phyloP scores from a whole-genome alignment of 2,797 vertebrate genomes.

The Eptatretus atami region DNA sequence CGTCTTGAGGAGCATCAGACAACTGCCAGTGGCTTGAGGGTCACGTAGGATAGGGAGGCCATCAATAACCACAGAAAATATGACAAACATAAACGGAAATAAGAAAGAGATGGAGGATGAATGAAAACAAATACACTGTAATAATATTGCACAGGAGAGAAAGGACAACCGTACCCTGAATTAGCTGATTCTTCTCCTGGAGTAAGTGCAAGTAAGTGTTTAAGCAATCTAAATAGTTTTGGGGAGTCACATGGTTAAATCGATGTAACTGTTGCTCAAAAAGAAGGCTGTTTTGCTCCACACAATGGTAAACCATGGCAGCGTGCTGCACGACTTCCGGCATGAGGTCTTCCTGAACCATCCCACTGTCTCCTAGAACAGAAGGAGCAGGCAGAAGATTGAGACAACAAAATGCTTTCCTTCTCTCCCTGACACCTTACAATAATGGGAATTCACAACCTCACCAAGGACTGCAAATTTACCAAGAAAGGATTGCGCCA shows the following conservation, averaged over 20 bases:
- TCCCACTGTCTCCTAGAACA: slow-evolving; percentile 22
- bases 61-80: too few species aligned
- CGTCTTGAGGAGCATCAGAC: too few species aligned
- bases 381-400: neutral
- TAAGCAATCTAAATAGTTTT: slow-evolving; percentile 81
- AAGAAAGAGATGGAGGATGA: too few species aligned
- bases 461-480: slow-evolving; percentile 10
- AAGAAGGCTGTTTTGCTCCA: slow-evolving; percentile 33
- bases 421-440: neutral
- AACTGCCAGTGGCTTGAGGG: too few species aligned
- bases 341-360: slow-evolving; percentile 22
- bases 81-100: too few species aligned
- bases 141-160: too few species aligned
- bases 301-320: slow-evolving; percentile 48
- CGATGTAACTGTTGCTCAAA: slow-evolving; percentile 57
- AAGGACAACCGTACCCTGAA: slow-evolving; percentile 24
- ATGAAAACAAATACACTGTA: too few species aligned
- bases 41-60: too few species aligned
- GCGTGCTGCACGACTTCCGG: slow-evolving; percentile 31
- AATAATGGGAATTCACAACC: neutral
- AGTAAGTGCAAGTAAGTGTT: slow-evolving; percentile 37
- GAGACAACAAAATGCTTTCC: neutral
- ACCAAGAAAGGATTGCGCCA: slow-evolving; percentile 62
- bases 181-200: slow-evolving; percentile 42
- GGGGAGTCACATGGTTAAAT: slow-evolving; percentile 62